A percentile compares a stretch with the other conserved stretches of the same genome.
Conservation (phyloP, 2,797 vertebrate genomes). For the Thalassophryne amazonica region DNA sequence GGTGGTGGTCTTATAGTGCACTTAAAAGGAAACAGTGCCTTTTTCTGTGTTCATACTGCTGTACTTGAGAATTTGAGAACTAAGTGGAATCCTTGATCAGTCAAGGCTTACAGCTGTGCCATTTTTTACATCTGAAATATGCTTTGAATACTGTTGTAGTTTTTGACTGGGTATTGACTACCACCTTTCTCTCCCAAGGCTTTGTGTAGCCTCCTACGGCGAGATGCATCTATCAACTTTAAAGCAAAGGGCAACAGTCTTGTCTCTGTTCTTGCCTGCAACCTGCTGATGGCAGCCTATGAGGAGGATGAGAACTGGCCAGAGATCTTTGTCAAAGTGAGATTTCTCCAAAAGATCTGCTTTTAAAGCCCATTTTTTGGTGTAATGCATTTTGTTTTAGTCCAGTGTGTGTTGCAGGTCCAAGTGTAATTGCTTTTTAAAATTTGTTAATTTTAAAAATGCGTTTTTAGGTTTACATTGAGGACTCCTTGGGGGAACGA, state of each 20-base stretch:
- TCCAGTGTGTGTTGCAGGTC: no score
- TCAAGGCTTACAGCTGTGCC: no score
- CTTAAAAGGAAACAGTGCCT: no score
- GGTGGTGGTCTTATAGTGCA: no score
- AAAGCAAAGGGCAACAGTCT: conserved; percentile 98
- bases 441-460: neutral
- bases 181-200: conserved; percentile 73
- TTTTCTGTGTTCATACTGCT: no score
- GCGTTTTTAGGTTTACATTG: conserved; percentile 90
- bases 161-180: neutral
- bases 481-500: conserved; percentile 94
- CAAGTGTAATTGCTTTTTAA: neutral
- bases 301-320: conserved; percentile 99
- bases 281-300: conserved; percentile 96
- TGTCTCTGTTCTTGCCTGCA: conserved; percentile 94
- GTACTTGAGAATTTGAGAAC: no score
- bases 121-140: no score
- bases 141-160: no score
- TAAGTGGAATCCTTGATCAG: no score
- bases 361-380: no score
- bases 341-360: neutral
- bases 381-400: neutral
- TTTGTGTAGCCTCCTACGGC: conserved; percentile 91
- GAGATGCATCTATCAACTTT: conserved; percentile 95
- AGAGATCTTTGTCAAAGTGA: conserved; percentile 96